Conservation (phyloP, 2,113 vertebrate species). For the Corythoichthys intestinalis region DNA sequence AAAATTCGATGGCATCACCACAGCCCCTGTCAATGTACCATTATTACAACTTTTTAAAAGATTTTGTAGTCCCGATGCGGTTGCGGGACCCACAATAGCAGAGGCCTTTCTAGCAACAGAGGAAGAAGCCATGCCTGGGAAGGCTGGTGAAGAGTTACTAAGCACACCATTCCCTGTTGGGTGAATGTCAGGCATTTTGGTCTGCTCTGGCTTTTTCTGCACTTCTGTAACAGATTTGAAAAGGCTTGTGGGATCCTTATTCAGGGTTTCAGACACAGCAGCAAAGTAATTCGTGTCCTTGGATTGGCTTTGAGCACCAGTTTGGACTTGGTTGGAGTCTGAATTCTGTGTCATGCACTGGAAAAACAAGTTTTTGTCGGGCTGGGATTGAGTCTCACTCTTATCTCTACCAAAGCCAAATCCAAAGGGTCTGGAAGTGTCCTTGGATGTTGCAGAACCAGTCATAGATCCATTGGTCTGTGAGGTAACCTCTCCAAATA, state of each 20-base stretch:
- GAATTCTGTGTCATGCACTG: slow-evolving; percentile 94
- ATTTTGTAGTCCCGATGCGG: slow-evolving; percentile 42
- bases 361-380: slow-evolving; percentile 96
- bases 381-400: slow-evolving; percentile 69
- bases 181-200: slow-evolving; percentile 81
- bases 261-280: slow-evolving; percentile 83
- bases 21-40: slow-evolving; percentile 45
- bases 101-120: slow-evolving; percentile 44
- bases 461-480: slow-evolving; percentile 84
- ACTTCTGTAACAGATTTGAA: slow-evolving; percentile 68
- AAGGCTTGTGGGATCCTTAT: slow-evolving; percentile 79
- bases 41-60: slow-evolving; percentile 49
- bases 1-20: slow-evolving; percentile 58
- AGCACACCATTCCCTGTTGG: slow-evolving; percentile 78
- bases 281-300: slow-evolving; percentile 86
- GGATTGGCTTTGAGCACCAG: slow-evolving; percentile 48
- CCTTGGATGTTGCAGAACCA: slow-evolving; percentile 72
- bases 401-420: slow-evolving; percentile 82
- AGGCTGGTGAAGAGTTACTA: slow-evolving; percentile 81
- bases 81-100: slow-evolving; percentile 34
- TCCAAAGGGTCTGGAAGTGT: slow-evolving; percentile 79
- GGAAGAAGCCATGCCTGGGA: slow-evolving; percentile 71
- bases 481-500: slow-evolving; percentile 80
- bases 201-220: slow-evolving; percentile 71
- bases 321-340: slow-evolving; percentile 66